Evolutionary conservation across 2,797 vertebrate genomes (phyloP).

Genomic region (Enteromius fasciolatus): DNA sequence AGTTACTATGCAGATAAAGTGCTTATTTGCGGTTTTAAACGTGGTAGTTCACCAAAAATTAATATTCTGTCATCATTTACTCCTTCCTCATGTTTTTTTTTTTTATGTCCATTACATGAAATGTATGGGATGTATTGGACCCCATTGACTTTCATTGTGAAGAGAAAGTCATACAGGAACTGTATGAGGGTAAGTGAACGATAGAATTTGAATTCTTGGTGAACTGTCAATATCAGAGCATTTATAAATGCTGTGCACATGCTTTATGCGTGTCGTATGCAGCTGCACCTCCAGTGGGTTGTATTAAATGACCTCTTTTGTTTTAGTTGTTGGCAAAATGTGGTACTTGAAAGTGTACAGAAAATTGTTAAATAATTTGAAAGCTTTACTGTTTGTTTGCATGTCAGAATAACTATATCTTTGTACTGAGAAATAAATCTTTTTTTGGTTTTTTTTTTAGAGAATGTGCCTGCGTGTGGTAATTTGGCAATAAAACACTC

Average conservation of each 20-base stretch:
- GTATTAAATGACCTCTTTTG: slow-evolving; percentile 20
- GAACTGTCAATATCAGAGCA: slow-evolving; percentile 5
- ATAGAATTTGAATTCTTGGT: background rate
- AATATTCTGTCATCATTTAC: background rate
- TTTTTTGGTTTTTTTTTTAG: slow-evolving; percentile 55
- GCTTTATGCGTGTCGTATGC: slow-evolving; percentile 22
- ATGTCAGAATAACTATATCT: slow-evolving; percentile 67
- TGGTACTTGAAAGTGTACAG: slow-evolving; percentile 41
- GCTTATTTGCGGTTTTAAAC: background rate
- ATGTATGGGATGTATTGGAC: background rate
- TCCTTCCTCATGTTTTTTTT: background rate
- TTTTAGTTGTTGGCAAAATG: slow-evolving; percentile 16
- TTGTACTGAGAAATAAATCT: slow-evolving; percentile 74
- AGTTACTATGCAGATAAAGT: slow-evolving; percentile 38
- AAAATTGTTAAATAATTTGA: slow-evolving; percentile 43
- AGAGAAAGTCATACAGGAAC: background rate
- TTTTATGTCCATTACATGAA: background rate
- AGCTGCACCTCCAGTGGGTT: slow-evolving; percentile 29
- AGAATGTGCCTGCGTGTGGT: slow-evolving; percentile 18
- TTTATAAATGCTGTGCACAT: slow-evolving; percentile 31
- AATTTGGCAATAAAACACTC: slow-evolving; percentile 16
- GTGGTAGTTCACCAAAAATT: background rate
- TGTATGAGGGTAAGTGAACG: background rate
- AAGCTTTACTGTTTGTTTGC: slow-evolving; percentile 61
- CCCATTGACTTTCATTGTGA: background rate